phyloP scores from a whole-genome alignment of 2,113 vertebrate genomes.

The Cyphotilapia sp. region DNA sequence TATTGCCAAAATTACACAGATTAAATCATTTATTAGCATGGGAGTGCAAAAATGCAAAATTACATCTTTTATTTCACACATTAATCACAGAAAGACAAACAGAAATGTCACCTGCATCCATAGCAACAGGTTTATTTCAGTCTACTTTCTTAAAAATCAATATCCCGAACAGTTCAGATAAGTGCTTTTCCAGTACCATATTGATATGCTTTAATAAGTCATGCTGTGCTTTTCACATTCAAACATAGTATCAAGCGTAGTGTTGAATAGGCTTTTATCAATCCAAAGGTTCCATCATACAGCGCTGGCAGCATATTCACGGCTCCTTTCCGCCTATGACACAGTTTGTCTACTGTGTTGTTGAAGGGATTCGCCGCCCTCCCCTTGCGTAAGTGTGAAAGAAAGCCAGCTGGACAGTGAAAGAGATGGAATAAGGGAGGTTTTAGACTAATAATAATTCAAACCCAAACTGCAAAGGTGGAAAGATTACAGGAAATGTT shows the following conservation, averaged over 20 bases:
- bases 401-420: slow-evolving; percentile 57
- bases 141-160: slow-evolving; percentile 5
- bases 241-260: neutral
- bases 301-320: neutral
- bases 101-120: slow-evolving; percentile 20
- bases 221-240: neutral
- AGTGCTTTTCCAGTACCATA: neutral
- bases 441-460: neutral
- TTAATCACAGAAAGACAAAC: neutral
- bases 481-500: neutral
- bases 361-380: slow-evolving; percentile 18
- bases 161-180: neutral
- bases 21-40: neutral
- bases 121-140: slow-evolving; percentile 29
- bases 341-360: slow-evolving; percentile 17
- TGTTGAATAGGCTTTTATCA: neutral
- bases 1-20: neutral
- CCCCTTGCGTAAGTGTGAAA: slow-evolving; percentile 30
- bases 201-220: neutral
- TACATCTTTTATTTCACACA: neutral
- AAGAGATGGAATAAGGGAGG: neutral
- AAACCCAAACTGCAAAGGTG: neutral
- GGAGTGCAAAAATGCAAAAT: neutral
- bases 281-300: neutral
- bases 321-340: neutral